Evolutionary conservation across 2,888 invertebrate genomes (phyloP), one percentile per base, ranked within the genome.

Genomic region (Hirudinaria manillensis): DNA sequence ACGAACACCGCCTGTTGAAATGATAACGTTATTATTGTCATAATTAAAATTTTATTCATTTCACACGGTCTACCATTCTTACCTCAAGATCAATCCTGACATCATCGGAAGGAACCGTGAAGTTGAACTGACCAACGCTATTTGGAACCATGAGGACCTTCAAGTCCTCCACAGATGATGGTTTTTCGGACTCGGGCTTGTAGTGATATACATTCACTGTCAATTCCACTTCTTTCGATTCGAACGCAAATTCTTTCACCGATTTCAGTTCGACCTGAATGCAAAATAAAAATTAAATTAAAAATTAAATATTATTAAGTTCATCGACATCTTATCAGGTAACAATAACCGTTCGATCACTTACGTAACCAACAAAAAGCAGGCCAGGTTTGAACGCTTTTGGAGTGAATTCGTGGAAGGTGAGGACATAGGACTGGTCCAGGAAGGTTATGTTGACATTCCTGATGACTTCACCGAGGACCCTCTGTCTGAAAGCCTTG

Each of bases 331-430:
- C 21, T 24, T 7, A 21, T 24, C 6, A 24, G 13, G 13, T 24
- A 56, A 4, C 13, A 3, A 27, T 56, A 24, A n/a, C n/a, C 6
- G 27, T 24, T 56, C 21, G 13, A 24, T 56, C n/a, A 56, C 56
- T 56, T 7, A 56, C 56, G 27, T 56, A 56, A 16, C 56, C 56
- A 27, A 27, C 27, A 16, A 56, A 56, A 21, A 56, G 3, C 6
- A 56, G 21, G 21, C 56, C 56, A 7, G 56, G 56, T 56, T 56
- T 56, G 56, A 56, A 56, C 6, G 56, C 56, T 13, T 27, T 56
- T 3, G 56, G 56, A 56, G 56, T 56, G 27, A 56, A 56, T 56
- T 56, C 56, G 56, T 56, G 56, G 56, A 56, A 56, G 56, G 27
- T 21, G 27, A 56, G 56, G 3, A 56, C 21, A 13, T 56, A 56